Conservation (phyloP, 2,113 vertebrate genomes). For the Martes martes region DNA sequence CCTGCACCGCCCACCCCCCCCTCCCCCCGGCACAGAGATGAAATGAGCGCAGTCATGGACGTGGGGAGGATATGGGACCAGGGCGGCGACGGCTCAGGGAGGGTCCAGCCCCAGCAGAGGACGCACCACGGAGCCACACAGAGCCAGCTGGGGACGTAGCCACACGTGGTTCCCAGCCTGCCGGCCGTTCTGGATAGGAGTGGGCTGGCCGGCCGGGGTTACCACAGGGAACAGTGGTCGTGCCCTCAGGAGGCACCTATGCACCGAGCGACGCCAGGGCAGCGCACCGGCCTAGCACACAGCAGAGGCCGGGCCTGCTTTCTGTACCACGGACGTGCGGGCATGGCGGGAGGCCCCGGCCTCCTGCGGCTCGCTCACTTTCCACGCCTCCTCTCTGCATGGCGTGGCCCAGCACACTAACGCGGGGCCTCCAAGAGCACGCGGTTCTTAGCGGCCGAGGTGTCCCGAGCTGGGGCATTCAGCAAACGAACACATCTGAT, state of each 20-base stretch:
- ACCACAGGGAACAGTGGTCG: background rate
- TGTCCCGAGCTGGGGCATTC: background rate
- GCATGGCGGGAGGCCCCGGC: fast-evolving
- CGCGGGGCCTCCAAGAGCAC: background rate
- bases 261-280: background rate
- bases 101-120: background rate
- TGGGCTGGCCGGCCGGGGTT: background rate
- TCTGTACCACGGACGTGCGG: fast-evolving
- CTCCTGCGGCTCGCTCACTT: fast-evolving
- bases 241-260: background rate
- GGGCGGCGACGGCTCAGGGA: background rate
- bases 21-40: background rate
- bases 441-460: background rate
- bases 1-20: background rate
- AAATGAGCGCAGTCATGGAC: background rate
- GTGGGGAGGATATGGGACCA: background rate
- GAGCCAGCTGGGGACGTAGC: background rate
- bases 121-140: background rate
- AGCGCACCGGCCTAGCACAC: background rate
- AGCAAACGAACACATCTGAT: background rate
- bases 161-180: background rate
- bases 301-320: background rate
- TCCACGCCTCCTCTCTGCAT: fast-evolving
- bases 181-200: background rate
- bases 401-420: fast-evolving